Conservation (phyloP, 2,113 vertebrate genomes). For the Xenus cinereus region DNA sequence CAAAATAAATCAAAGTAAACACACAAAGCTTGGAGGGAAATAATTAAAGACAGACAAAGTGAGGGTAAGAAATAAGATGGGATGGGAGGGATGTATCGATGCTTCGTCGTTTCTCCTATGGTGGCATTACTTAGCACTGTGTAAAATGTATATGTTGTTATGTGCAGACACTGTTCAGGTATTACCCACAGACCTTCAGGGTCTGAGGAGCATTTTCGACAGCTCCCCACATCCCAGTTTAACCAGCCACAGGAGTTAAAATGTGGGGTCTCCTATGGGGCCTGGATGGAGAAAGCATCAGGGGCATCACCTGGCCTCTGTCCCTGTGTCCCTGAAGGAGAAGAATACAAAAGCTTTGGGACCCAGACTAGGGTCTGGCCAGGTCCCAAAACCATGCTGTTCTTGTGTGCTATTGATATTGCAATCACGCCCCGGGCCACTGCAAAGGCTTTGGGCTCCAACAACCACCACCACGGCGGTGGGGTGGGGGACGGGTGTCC, state of each 20-base stretch:
- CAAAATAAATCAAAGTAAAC: conserved; percentile 17
- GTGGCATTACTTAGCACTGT: background rate
- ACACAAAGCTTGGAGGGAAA: background rate
- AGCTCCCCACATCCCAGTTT: background rate
- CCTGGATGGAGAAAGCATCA: background rate
- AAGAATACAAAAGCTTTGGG: background rate
- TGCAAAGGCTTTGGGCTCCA: background rate
- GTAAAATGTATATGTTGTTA: background rate
- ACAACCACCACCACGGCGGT: background rate
- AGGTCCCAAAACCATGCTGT: background rate
- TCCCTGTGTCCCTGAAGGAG: background rate
- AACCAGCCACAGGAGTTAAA: background rate
- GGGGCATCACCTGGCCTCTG: background rate
- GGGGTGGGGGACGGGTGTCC: rapidly evolving
- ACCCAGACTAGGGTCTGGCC: background rate
- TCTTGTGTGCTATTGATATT: background rate
- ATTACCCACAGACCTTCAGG: background rate
- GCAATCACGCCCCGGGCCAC: background rate
- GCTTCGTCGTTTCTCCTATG: rapidly evolving
- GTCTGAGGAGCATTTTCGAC: background rate
- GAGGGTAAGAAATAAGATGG: background rate
- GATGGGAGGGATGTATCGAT: background rate
- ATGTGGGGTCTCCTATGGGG: rapidly evolving
- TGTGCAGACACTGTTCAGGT: background rate
- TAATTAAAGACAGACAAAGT: background rate